These are phyloP conservation scores for Pristionchus pacificus DNA, from an alignment of 1,140 invertebrate species.

Conservation along the genomic window DNA sequence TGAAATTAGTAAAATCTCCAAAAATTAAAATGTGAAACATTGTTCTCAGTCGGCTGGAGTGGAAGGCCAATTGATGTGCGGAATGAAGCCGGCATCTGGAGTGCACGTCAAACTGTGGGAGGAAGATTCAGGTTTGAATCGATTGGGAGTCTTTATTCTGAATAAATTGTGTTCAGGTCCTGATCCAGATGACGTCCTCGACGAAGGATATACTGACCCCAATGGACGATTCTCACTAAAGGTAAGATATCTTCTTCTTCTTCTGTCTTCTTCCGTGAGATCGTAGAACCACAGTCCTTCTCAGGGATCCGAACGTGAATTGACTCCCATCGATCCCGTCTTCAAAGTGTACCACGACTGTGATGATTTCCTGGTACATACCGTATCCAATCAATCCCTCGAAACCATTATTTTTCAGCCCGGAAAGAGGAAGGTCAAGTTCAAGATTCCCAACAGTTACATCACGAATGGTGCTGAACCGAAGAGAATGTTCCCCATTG, in stretches of 20 bases:
- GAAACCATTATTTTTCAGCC: conserved; percentile 24
- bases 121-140: conserved; percentile 30
- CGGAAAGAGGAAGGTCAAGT: conserved; percentile 32
- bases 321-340: conserved; percentile 35
- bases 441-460: conserved; percentile 31
- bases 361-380: conserved; percentile 27
- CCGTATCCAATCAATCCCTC: not conserved
- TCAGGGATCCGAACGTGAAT: conserved; percentile 25
- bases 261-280: too few species aligned
- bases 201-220: conserved; percentile 32
- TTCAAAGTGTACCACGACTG: conserved; percentile 41
- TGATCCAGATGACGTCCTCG: conserved; percentile 39
- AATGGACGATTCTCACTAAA: conserved; percentile 34
- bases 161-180: conserved; percentile 31
- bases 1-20: not conserved
- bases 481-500: conserved; percentile 26
- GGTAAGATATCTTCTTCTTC: too few species aligned
- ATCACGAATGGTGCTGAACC: conserved; percentile 26
- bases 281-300: too few species aligned
- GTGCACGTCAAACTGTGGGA: conserved; percentile 34
- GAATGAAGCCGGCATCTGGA: conserved; percentile 20
- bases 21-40: too few species aligned
- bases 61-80: conserved; percentile 29
- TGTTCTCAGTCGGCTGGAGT: conserved; percentile 28
- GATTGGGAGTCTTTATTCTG: too few species aligned